Base-by-base conservation (phyloP, 2,797 vertebrate species). In the Tamandua tetradactyla region DNA sequence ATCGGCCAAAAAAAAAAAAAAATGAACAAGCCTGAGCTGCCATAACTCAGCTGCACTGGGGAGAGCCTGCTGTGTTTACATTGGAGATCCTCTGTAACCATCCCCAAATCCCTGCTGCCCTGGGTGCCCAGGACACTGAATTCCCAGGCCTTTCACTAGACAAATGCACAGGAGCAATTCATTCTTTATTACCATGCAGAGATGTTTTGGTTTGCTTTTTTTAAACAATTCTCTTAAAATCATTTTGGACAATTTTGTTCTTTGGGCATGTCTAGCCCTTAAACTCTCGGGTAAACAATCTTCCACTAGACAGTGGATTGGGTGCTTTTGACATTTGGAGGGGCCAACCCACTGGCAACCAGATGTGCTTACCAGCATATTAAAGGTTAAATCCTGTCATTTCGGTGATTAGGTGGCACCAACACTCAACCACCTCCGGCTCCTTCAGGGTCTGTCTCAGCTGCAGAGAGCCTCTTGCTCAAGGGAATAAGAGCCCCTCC, bases 341-440 rank as follows among this genome's bases (percentile, higher is more conserved):
- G 23, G 14, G 78, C 66, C 83, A 68, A 47, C 52, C 72, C 62
- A 84, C 84, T 23, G n/a, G 47, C 75, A 93, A 55, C 5, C 84
- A 89, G 85, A 27, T 40, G 3, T 83, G 68, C 72, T 91, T 81
- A 93, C 62, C 18, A 62, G 75, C 35, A 42, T n/a, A 68, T 71
- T 93, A 87, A 93, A 95, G 37, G 32, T 76, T 87, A 72, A 95
- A 69, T 57, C 37, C 87, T 69, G 44, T 95, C 88, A 85, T 96
- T 96, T 93, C 30, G 42, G 35, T 59, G 75, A 81, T 90, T 84
- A 71, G 7, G 0, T 44, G 64, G 23, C 93, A 47, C 76, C 89
- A 93, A 80, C 35, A 80, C 35, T 79, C 95, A 92, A 84, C 92
- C 35, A n/a, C 17, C 25, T 59, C 75, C 57, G 74, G 40, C 3